Evolutionary conservation across 1,140 invertebrate genomes (phyloP), one percentile per base, ranked within the genome.

Genomic region (Pomphorhynchus laevis): DNA sequence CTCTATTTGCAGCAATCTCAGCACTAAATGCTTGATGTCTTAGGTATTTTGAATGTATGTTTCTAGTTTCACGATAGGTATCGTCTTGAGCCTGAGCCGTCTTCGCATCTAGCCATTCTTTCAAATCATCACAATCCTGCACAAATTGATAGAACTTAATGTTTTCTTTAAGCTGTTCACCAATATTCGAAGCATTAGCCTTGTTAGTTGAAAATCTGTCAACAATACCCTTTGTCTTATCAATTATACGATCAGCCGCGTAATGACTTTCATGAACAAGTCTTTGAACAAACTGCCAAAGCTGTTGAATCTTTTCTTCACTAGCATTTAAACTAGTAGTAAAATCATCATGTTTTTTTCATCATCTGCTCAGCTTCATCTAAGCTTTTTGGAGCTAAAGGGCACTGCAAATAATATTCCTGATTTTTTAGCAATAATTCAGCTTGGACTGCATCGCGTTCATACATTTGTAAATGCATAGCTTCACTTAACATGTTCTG

Each of bases 251-350:
- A 49, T 89, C 84, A 22, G 71, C 67, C 51, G 70, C 73, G 55
- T 61, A 79, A 58, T 86, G 76, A 38, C 70, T 68, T 53, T 77
- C 75, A 49, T 76, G 72, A 25, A 71, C 69, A 2, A 93, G 65
- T 9, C 74, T 65, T 48, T 72, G 69, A 38, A 80, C 80, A 53
- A 86, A 86, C 50, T 79, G 71, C 2, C 82, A 69, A 12, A 93
- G 73, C 3, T 69, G 70, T 53, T 91, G 86, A 50, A 98, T 76
- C 58, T 95, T 95, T 50, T 98, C 89, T 55, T 95, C 84, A 58
- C 98, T 98, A 4, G 86, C 86, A 58, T 95, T 84, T 76, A 95
- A 86, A 1, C 84, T 93, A 0, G 80, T 93, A 47, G 93, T 69
- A 65, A 95, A 93, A 2, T 84, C 77, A 57, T 95, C 84, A 58